phyloP scores from a whole-genome alignment of 2,113 vertebrate genomes.

The Malurus elegans region DNA sequence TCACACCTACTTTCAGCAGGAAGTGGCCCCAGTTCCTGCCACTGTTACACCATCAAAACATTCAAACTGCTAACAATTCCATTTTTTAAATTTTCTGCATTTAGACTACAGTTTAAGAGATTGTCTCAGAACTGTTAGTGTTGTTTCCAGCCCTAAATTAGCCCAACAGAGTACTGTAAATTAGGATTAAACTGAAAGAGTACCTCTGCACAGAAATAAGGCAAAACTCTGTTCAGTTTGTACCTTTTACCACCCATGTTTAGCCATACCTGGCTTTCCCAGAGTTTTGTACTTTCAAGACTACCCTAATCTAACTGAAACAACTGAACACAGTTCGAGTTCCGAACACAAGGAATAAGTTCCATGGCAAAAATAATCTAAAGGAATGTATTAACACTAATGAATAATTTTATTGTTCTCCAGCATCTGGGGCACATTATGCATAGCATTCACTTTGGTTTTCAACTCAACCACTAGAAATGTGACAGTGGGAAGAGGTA shows the following conservation, averaged over 20 bases:
- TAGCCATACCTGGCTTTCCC: neutral
- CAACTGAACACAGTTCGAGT: neutral
- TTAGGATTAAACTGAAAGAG: neutral
- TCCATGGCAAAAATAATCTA: neutral
- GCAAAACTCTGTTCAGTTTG: neutral
- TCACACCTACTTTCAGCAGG: neutral
- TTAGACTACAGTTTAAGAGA: neutral
- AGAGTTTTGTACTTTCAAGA: neutral
- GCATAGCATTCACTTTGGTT: neutral
- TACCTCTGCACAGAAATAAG: neutral
- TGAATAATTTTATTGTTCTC: neutral
- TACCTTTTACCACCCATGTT: neutral
- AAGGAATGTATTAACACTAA: neutral
- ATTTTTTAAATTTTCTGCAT: neutral
- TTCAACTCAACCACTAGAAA: neutral
- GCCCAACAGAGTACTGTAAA: neutral
- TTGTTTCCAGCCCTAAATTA: neutral
- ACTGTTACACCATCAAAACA: neutral
- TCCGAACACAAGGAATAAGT: neutral
- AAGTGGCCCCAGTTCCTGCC: neutral
- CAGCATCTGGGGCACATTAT: neutral
- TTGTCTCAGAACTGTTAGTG: neutral
- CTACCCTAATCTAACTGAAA: neutral
- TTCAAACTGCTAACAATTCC: neutral
- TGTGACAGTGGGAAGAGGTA: neutral